A percentile compares a stretch with the other conserved stretches of the same genome.
Evolutionary conservation across 2,113 vertebrate species (phyloP).

Genomic region (Siphamia tubifer): DNA sequence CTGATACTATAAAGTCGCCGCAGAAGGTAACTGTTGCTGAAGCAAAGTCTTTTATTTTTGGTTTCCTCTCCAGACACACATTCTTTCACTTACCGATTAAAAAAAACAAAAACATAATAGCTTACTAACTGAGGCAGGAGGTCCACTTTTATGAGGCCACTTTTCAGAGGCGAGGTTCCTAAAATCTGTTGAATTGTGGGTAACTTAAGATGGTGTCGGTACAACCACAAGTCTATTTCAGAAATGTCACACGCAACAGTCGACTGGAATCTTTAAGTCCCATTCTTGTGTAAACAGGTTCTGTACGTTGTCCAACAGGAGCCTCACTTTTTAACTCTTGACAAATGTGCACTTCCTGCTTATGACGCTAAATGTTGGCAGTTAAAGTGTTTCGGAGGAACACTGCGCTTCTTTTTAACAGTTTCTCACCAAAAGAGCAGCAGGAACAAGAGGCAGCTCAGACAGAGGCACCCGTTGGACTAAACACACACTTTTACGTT

Average conservation of each 20-base stretch:
- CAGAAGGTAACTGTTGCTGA: slow-evolving; percentile 20
- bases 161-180: slow-evolving; percentile 6
- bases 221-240: neutral
- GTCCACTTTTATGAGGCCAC: slow-evolving; percentile 28
- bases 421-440: slow-evolving; percentile 7
- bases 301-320: neutral
- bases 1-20: neutral
- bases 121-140: slow-evolving; percentile 20
- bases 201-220: neutral
- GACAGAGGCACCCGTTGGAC: slow-evolving; percentile 15
- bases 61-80: slow-evolving; percentile 19
- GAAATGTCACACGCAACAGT: slow-evolving; percentile 15
- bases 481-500: neutral
- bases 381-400: slow-evolving; percentile 1
- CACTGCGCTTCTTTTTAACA: neutral
- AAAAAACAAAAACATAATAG: slow-evolving; percentile 4
- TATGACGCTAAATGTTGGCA: neutral
- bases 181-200: neutral
- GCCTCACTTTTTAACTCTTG: neutral
- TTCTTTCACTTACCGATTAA: neutral
- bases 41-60: slow-evolving; percentile 19
- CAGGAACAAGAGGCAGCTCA: neutral
- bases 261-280: neutral
- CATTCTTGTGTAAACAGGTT: slow-evolving; percentile 1
- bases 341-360: neutral